Conservation (phyloP, 2,888 invertebrate genomes). For the Spodoptera picta region DNA sequence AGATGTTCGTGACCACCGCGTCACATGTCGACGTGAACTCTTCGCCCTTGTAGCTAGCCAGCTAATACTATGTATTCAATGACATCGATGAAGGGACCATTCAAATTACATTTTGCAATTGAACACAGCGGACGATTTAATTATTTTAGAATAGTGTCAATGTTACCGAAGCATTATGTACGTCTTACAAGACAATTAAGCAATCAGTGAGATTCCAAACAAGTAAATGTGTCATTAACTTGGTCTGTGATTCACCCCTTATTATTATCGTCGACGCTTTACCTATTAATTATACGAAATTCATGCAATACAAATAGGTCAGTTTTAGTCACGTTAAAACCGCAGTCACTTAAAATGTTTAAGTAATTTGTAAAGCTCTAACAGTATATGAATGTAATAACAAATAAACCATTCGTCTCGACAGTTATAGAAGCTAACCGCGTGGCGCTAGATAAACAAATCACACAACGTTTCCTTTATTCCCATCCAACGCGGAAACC, state of each 20-base stretch:
- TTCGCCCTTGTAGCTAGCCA: conserved; percentile 70
- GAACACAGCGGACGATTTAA: conserved; percentile 58
- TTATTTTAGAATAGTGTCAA: conserved; percentile 56
- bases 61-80: conserved; percentile 39
- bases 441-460: conserved; percentile 29
- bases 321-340: conserved; percentile 27
- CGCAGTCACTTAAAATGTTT: conserved; percentile 25
- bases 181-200: conserved; percentile 33
- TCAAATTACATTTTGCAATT: conserved; percentile 47
- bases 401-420: conserved; percentile 19
- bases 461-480: conserved; percentile 34
- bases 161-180: conserved; percentile 29
- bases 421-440: conserved; percentile 21
- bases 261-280: conserved; percentile 4
- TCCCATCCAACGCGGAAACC: conserved; percentile 42
- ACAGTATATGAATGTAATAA: conserved; percentile 8
- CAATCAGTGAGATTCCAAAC: conserved; percentile 23
- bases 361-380: conserved; percentile 24
- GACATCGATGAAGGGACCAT: conserved; percentile 49
- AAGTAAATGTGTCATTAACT: conserved; percentile 18
- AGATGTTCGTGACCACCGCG: conserved; percentile 72
- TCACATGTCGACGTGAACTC: conserved; percentile 78
- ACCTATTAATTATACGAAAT: conserved; percentile 20
- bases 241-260: conserved; percentile 21
- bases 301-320: conserved; percentile 8